Evolutionary conservation across 2,113 vertebrate species (phyloP).

Genomic region (Chlamydotis undulata): DNA sequence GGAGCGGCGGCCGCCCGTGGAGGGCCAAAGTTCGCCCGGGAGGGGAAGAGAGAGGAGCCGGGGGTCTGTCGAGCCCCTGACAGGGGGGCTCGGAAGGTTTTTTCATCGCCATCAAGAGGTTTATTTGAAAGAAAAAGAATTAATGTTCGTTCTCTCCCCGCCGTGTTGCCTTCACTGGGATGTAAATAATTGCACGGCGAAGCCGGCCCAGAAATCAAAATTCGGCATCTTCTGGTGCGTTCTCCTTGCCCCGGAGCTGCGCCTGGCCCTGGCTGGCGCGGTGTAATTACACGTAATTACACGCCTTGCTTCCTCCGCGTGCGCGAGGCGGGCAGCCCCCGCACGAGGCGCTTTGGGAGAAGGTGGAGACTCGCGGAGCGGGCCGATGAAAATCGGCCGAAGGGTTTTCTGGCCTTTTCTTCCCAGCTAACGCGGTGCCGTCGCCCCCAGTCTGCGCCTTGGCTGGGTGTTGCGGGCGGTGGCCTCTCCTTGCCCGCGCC

Average conservation of each 20-base stretch:
- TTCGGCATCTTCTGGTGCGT: neutral
- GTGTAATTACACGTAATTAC: neutral
- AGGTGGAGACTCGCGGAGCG: neutral
- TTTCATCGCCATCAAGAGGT: neutral
- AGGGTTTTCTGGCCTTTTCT: neutral
- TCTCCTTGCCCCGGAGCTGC: neutral
- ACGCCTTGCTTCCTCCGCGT: neutral
- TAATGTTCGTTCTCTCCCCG: neutral
- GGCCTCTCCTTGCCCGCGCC: too few species aligned
- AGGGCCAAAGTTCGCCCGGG: neutral
- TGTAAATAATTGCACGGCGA: neutral
- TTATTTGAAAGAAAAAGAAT: too few species aligned
- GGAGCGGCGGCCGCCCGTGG: too few species aligned
- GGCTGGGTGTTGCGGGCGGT: neutral
- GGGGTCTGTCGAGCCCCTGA: too few species aligned
- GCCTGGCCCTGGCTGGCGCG: neutral
- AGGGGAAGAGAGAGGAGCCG: neutral
- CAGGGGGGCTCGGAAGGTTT: rapidly evolving
- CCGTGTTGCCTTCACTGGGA: neutral
- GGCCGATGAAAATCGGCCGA: neutral
- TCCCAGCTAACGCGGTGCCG: rapidly evolving
- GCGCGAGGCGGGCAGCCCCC: neutral
- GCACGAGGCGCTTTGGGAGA: neutral
- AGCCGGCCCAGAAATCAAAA: neutral
- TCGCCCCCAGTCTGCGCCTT: too few species aligned